Base-by-base conservation (phyloP, 2,113 vertebrate genomes). In the Trogon melanurus region DNA sequence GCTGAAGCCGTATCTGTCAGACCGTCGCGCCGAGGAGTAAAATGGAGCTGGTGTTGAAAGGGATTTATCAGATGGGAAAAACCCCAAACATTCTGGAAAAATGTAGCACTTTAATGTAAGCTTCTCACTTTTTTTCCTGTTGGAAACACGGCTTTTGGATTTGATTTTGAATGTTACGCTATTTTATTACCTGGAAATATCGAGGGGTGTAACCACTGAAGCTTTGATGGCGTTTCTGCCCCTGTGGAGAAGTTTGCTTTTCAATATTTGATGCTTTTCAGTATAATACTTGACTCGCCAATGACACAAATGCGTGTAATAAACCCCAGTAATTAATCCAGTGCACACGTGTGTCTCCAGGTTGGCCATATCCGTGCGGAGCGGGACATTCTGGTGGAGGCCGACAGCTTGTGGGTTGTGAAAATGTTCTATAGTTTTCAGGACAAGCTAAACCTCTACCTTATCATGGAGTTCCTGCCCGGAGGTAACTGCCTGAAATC, bases 351-450 rank as follows among this genome's bases (percentile, higher is more conserved):
- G 20, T 85, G 10, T 88, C 91, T 94, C 74, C 92, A 99, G 99
- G 99, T 99, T 67, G 99, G 99, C 86, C 99, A 99, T 89, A 99
- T 99, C 67, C 99, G 99, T 73, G 99, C 99, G 2, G 99, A 99
- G 95, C 91, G 99, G 70, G 99, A 99, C 96, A 99, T 99, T 91
- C 98, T 99, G 89, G 99, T 99, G 83, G 99, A 99, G 93, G 99
- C 99, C 19, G 99, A 99, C 97, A 99, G 99, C 75, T 94, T 99
- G 96, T 99, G 99, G 99, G 99, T 99, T 73, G 99, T 99, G 93
- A 99, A 99, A 96, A 99, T 99, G 99, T 99, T 99, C 97, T 99
- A 99, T 51, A 99, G 99, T 81, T 99, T 99, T 97, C 99, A 99
- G 98, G 99, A 99, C 96, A 99, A 99, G 96, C 98, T 99, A 97